phyloP scores from a whole-genome alignment of 2,888 invertebrate species.

The Crepidodera aurea region DNA sequence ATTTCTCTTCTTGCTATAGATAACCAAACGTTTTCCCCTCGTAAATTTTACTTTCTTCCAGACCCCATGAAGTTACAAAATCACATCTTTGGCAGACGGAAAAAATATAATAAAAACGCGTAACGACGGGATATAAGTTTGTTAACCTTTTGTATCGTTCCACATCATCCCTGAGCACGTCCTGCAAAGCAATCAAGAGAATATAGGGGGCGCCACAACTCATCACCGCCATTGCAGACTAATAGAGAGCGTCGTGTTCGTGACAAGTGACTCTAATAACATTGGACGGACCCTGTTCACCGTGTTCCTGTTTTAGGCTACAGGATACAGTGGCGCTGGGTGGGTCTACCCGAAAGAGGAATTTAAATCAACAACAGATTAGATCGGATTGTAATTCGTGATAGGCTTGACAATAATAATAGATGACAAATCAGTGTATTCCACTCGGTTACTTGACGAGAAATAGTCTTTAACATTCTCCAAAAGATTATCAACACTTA shows the following conservation, averaged over 20 bases:
- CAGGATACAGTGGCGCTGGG: conserved; percentile 2
- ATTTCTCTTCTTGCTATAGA: too few species aligned
- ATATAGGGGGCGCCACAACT: conserved; percentile 46
- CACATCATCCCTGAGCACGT: conserved; percentile 41
- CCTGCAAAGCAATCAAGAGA: conserved; percentile 46
- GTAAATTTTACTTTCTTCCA: too few species aligned
- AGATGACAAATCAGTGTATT: too few species aligned
- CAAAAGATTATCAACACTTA: too few species aligned
- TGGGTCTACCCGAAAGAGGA: not conserved
- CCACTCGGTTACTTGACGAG: too few species aligned
- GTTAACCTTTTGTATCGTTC: conserved; percentile 37
- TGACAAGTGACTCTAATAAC: conserved; percentile 51
- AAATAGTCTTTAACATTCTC: too few species aligned
- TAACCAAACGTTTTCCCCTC: too few species aligned
- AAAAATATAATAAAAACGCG: conserved; percentile 31
- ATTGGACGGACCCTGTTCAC: conserved; percentile 44
- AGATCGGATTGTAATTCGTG: not conserved
- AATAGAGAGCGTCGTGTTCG: conserved; percentile 49
- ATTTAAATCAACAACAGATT: not conserved
- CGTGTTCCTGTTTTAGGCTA: not conserved
- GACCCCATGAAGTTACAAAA: not conserved
- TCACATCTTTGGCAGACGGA: not conserved
- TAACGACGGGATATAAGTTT: conserved; percentile 37
- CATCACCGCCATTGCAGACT: conserved; percentile 42
- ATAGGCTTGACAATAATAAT: not conserved